Evolutionary conservation across 2,888 invertebrate genomes (phyloP).

Genomic region (Neria commutata): DNA sequence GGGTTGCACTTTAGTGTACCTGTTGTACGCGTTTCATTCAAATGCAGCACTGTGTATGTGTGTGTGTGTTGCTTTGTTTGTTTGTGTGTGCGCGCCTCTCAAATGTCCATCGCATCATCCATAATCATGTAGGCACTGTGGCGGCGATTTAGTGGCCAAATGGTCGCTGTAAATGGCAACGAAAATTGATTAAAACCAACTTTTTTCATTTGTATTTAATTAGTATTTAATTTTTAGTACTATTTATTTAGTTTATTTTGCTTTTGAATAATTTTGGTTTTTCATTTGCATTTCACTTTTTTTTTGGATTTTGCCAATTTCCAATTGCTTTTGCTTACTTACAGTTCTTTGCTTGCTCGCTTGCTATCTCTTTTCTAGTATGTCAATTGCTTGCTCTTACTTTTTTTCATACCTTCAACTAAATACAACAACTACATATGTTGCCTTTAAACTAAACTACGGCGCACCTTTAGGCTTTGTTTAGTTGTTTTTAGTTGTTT

Average conservation of each 20-base stretch:
- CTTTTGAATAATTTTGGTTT: slow-evolving; percentile 28
- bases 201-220: slow-evolving; percentile 13
- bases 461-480: background rate
- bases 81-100: slow-evolving; percentile 24
- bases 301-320: too few relatives aligned
- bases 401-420: slow-evolving; percentile 15
- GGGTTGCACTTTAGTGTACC: too few relatives aligned
- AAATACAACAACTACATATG: background rate
- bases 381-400: slow-evolving; percentile 6
- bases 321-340: slow-evolving; percentile 47
- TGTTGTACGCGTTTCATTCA: too few relatives aligned
- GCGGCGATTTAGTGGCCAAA: slow-evolving; percentile 47
- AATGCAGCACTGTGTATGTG: background rate
- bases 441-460: slow-evolving; percentile 1
- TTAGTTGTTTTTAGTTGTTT: slow-evolving; percentile 26
- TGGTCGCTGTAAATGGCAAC: slow-evolving; percentile 33
- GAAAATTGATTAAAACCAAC: slow-evolving; percentile 11
- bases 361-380: slow-evolving; percentile 20
- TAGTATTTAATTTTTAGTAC: slow-evolving; percentile 17
- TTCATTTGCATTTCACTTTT: slow-evolving; percentile 43
- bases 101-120: slow-evolving; percentile 52
- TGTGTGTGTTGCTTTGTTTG: background rate
- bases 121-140: slow-evolving; percentile 52
- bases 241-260: slow-evolving; percentile 10
- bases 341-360: slow-evolving; percentile 20